Conservation (phyloP, 2,888 invertebrate species). For the Andricus quercusramuli region DNA sequence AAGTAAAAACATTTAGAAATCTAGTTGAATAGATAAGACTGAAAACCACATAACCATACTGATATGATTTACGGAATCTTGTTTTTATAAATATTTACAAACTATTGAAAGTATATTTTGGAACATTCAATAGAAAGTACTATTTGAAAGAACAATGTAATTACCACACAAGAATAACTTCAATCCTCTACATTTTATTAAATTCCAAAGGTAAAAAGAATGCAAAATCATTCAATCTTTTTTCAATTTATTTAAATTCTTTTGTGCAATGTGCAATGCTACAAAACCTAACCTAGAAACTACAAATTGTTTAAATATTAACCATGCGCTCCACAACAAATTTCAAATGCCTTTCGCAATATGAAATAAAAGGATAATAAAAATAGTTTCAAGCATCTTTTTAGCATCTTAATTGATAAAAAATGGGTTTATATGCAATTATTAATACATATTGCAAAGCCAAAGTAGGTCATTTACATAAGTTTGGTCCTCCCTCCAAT, state of each 20-base stretch:
- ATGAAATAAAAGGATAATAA: not conserved
- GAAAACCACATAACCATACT: conserved; percentile 1
- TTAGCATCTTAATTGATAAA: not conserved
- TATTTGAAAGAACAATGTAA: not conserved
- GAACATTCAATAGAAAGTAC: not conserved
- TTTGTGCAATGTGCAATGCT: not conserved
- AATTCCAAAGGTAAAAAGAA: not conserved
- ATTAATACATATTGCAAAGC: conserved; percentile 26
- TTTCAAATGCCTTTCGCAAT: not conserved
- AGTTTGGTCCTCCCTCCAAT: not conserved
- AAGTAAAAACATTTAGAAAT: not conserved
- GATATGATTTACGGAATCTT: not conserved
- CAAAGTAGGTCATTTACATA: conserved; percentile 35
- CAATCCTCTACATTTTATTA: not conserved
- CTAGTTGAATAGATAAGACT: not conserved
- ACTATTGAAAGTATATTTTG: not conserved
- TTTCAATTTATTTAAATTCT: not conserved
- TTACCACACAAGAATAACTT: not conserved
- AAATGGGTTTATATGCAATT: not conserved
- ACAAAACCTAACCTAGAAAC: not conserved
- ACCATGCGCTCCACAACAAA: not conserved
- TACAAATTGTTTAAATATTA: not conserved
- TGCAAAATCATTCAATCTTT: not conserved
- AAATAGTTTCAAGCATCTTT: not conserved
- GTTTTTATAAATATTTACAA: not conserved